Base-by-base conservation (phyloP, 2,797 vertebrate genomes). In the Ctenopoma kingsleyae region DNA sequence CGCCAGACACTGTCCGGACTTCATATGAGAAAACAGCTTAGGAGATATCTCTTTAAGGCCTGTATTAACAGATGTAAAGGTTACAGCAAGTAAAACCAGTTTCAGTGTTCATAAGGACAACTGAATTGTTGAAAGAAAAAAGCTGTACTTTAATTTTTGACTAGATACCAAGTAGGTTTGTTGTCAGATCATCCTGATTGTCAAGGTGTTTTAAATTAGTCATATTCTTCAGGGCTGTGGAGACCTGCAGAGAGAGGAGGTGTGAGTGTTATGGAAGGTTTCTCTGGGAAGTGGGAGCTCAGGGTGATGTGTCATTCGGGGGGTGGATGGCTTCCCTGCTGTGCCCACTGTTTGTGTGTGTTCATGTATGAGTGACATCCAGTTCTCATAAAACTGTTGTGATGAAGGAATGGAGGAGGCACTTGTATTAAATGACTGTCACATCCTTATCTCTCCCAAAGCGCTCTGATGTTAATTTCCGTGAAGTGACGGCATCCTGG, bases 401-500 rank as follows among this genome's bases (percentile, higher is more conserved):
- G 58, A 80, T 81, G 67, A 76, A 59, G 73, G 63, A 65, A 85
- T 38, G 53, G 71, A 84, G 74, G 79, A 82, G 76, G 78, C 69
- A 78, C 56, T 79, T 63, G 64, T 52, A 58, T 53, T 74, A 79
- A 84, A 78, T 74, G 67, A 63, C 74, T 80, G 81, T 35, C 49
- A 55, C 40, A 43, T 85, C 62, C 69, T 81, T 69, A 85, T 88
- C 79, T 75, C 74, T 74, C 81, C 69, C 58, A 51, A 46, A 65
- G 69, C 32, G 20, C 76, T 52, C 73, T 58, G 59, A 82, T 80
- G 84, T 78, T 89, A 75, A 89, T 88, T 85, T 88, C 82, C 67
- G 13, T 71, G 68, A 56, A 81, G 77, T 64, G 78, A 69, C 57
- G 8, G 62, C 75, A 68, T 77, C 71, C 68, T 75, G 81, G 71